Conservation (phyloP, 1,140 invertebrate genomes). For the Aphaenogaster rudis region DNA sequence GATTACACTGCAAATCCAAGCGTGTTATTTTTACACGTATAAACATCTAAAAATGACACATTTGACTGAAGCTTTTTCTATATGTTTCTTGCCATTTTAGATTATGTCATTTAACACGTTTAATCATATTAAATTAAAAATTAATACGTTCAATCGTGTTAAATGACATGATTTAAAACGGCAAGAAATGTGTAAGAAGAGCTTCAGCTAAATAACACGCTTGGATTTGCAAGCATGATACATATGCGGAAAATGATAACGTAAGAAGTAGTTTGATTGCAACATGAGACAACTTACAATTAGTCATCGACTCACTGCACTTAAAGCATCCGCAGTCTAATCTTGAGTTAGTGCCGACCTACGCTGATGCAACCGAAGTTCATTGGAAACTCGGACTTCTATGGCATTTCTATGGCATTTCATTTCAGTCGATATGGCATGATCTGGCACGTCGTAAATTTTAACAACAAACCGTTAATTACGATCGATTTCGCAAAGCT, state of each 20-base stretch:
- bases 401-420: slow-evolving; percentile 39
- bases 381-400: background rate
- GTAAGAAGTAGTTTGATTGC: slow-evolving; percentile 5
- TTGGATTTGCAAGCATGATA: background rate
- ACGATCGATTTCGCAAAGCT: slow-evolving; percentile 15
- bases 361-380: slow-evolving; percentile 10
- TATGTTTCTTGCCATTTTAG: no score
- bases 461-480: slow-evolving; percentile 20
- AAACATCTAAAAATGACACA: no score
- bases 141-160: no score
- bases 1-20: no score
- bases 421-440: slow-evolving; percentile 11
- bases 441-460: slow-evolving; percentile 37
- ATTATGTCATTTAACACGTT: no score
- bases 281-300: background rate
- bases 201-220: no score
- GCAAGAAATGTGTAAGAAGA: no score
- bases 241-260: background rate
- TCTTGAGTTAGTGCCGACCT: background rate
- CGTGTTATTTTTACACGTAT: no score
- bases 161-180: no score
- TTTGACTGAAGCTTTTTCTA: no score
- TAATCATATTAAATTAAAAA: no score
- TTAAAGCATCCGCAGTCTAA: background rate
- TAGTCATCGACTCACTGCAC: background rate